Evolutionary conservation across 37 sponge, comb jelly and placozoan species (phyloP).

Genomic region (Beroe forskalii): DNA sequence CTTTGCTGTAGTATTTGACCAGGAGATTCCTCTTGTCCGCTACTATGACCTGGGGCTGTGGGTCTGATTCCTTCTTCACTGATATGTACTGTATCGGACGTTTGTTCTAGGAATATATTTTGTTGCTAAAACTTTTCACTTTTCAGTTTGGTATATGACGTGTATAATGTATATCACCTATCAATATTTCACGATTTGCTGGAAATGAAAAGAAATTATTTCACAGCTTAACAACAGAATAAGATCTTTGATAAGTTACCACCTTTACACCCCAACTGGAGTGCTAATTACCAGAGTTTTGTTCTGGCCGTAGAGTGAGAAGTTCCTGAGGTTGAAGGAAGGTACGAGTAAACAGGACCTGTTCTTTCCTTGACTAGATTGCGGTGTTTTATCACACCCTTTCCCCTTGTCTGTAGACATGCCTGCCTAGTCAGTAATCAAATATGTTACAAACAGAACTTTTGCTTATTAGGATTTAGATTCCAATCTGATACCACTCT

Average conservation of each 20-base stretch:
- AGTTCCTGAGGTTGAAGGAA: constrained; percentile 1
- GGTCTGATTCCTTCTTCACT: constrained; percentile 15
- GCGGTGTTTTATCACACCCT: neutral
- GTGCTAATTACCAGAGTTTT: constrained; percentile 57
- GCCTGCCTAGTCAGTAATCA: too few relatives aligned
- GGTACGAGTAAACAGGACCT: constrained; percentile 38
- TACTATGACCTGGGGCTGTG: constrained; percentile 46
- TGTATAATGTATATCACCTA: too few relatives aligned
- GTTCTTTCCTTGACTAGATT: neutral
- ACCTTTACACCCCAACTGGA: too few relatives aligned
- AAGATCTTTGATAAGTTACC: too few relatives aligned
- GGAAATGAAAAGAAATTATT: too few relatives aligned
- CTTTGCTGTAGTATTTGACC: constrained; percentile 63
- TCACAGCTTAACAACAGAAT: too few relatives aligned
- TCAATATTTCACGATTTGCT: too few relatives aligned
- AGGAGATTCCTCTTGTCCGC: constrained; percentile 35
- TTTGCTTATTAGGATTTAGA: too few relatives aligned
- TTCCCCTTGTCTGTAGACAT: neutral
- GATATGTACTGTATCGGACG: constrained; percentile 57
- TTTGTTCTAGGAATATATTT: neutral
- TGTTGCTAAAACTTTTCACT: too few relatives aligned
- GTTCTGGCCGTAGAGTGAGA: neutral
- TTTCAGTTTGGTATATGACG: too few relatives aligned
- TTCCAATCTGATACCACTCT: too few relatives aligned
- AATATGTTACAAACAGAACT: too few relatives aligned